Percentiles rank a stretch among this genome's conserved stretches.
Conservation (phyloP, 2,888 invertebrate genomes). For the Parelbella ahira region DNA sequence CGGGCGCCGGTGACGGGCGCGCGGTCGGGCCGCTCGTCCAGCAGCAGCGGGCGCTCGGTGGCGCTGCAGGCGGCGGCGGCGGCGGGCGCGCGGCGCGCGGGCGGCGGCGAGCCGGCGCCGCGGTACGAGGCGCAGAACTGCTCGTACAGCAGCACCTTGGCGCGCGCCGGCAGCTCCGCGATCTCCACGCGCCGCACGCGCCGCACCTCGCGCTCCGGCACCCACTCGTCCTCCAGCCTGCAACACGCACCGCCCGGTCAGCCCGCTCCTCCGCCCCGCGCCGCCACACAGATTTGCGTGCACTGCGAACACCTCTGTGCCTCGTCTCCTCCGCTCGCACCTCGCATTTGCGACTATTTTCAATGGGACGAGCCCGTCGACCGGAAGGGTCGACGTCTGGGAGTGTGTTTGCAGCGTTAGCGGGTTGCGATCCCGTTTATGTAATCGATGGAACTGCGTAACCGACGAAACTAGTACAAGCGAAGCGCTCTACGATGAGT, state of each 20-base stretch:
- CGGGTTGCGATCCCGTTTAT: slow-evolving; percentile 57
- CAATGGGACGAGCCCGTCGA: too few relatives aligned
- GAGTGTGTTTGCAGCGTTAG: slow-evolving; percentile 65
- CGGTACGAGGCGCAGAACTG: slow-evolving; percentile 70
- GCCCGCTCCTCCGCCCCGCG: too few relatives aligned
- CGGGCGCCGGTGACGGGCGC: slow-evolving; percentile 59
- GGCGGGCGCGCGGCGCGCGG: too few relatives aligned
- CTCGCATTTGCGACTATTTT: too few relatives aligned
- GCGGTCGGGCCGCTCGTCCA: slow-evolving; percentile 37
- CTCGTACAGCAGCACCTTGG: slow-evolving; percentile 75
- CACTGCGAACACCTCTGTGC: slow-evolving; percentile 57
- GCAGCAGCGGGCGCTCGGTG: slow-evolving; percentile 40
- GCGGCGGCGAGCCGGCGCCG: slow-evolving; percentile 36
- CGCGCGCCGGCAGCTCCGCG: slow-evolving; percentile 64
- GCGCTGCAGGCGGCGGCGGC: slow-evolving; percentile 45
- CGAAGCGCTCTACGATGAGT: too few relatives aligned
- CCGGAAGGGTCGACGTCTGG: slow-evolving; percentile 13
- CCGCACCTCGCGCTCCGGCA: slow-evolving; percentile 85
- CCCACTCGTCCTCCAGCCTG: slow-evolving; percentile 94
- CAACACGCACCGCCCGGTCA: too few relatives aligned
- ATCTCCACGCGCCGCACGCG: slow-evolving; percentile 82
- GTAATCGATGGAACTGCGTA: too few relatives aligned
- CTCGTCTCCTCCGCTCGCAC: too few relatives aligned
- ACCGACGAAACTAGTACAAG: too few relatives aligned
- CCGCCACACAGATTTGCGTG: slow-evolving; percentile 64